These are phyloP conservation scores for Rhagophthalmus giganteus DNA, from an alignment of 2,888 invertebrate species.

Conservation along the genomic window DNA sequence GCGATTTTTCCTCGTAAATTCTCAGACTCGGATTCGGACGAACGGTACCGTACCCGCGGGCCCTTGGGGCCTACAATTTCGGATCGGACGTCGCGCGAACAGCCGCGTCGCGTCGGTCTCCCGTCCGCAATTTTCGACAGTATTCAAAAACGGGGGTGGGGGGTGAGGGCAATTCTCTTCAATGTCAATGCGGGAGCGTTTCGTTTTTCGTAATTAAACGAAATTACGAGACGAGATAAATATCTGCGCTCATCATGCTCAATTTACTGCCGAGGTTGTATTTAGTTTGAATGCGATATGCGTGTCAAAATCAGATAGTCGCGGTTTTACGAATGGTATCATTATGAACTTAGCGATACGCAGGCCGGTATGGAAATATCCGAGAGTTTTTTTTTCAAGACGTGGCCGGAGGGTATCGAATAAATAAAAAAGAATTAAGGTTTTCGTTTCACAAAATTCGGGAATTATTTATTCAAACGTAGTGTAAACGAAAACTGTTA, in stretches of 20 bases:
- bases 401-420: no score
- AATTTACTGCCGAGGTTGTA: neutral
- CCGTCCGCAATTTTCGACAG: no score
- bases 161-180: no score
- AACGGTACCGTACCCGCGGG: constrained; percentile 13
- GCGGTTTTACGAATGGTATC: neutral
- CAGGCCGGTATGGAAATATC: no score
- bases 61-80: constrained; percentile 18
- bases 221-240: neutral
- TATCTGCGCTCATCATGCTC: neutral
- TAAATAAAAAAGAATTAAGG: no score
- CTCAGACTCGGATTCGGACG: constrained; percentile 7
- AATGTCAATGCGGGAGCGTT: no score
- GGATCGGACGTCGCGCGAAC: constrained; percentile 8
- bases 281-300: neutral
- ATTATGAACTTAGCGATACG: neutral
- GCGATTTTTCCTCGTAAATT: neutral
- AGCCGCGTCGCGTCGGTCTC: constrained; percentile 22
- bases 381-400: no score
- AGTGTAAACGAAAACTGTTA: no score
- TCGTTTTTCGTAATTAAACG: no score
- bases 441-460: no score
- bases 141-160: no score
- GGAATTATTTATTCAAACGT: no score
- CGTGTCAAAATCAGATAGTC: neutral